These are phyloP conservation scores for Dolichomitus sp. DNA, from an alignment of 2,888 invertebrate genomes.

Conservation along the genomic window DNA sequence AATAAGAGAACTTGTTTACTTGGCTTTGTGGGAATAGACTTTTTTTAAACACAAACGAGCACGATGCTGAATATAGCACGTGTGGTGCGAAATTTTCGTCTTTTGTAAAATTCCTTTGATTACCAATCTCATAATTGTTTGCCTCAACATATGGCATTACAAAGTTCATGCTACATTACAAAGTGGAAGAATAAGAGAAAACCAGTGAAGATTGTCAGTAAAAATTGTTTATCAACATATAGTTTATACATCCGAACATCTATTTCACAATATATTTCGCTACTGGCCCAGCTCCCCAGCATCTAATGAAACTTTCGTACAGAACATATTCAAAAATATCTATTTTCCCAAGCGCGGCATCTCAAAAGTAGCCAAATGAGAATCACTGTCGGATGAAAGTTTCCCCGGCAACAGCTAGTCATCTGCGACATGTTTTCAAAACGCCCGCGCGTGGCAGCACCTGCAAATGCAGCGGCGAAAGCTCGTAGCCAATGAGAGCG, in stretches of 20 bases:
- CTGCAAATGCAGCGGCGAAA: constrained; percentile 18
- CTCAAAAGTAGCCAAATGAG: constrained; percentile 37
- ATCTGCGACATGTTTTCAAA: constrained; percentile 16
- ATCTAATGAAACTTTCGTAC: not conserved
- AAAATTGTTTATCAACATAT: not conserved
- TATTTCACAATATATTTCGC: not conserved
- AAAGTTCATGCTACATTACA: not conserved
- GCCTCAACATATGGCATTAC: not conserved
- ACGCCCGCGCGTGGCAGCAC: constrained; percentile 54
- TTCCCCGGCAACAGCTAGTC: constrained; percentile 76
- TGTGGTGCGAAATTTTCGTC: not conserved
- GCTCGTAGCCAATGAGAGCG: constrained; percentile 70
- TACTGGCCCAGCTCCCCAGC: not conserved
- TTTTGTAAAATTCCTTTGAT: not conserved
- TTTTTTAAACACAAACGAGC: not conserved
- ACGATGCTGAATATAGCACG: not conserved
- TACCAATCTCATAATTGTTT: not conserved
- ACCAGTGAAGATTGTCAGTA: not conserved
- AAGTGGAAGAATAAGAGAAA: not conserved
- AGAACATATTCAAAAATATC: too few relatives aligned
- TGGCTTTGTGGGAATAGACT: not conserved
- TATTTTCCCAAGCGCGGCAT: not conserved
- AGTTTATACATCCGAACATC: not conserved
- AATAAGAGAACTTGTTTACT: not conserved
- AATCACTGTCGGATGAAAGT: constrained; percentile 65